Evolutionary conservation across 2,797 vertebrate genomes (phyloP), one percentile per base, ranked within the genome.

Genomic region (Pangasius djambal): DNA sequence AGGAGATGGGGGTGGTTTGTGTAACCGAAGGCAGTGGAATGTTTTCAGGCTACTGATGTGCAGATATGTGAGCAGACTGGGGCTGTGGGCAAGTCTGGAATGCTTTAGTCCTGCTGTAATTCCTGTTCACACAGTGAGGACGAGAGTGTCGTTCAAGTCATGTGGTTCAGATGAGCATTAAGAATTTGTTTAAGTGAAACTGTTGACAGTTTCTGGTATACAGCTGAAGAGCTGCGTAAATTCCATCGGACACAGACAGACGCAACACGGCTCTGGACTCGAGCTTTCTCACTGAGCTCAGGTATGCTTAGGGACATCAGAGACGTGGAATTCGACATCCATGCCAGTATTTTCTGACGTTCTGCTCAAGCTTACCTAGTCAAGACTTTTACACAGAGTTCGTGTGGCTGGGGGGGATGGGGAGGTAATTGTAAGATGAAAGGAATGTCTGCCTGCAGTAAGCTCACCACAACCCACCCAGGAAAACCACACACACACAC

Each of bases 401-500:
- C 88, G 75, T 6, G 85, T 82, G 75, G 88, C 83, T 81, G 28
- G 13, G 86, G n/a, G 59, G 34, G 57, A 16, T 52, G 91, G 84
- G 88, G 87, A 75, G 82, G 78, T 90, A 85, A 91, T 89, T 86
- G 89, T 91, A 90, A 91, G 89, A 87, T 90, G 72, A 88, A 92
- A 93, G 91, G 94, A 94, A 94, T 95, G 92, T 93, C 92, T 93
- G 93, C 92, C 89, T 92, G 8, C 89, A 93, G 89, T 89, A 92
- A 89, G 90, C 90, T 91, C 65, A 90, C 82, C 91, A 78, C 40
- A 89, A 59, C 67, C 82, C 83, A 92, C 83, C 78, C 83, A 88
- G 88, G 91, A 87, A 87, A 89, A 78, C 91, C 87, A 91, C 86
- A 61, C 85, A 72, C 90, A 90, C 88, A 91, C 91, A 52, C 86